These are phyloP conservation scores for Gandaritis pyraliata DNA, from an alignment of 2,888 invertebrate species.

Conservation along the genomic window DNA sequence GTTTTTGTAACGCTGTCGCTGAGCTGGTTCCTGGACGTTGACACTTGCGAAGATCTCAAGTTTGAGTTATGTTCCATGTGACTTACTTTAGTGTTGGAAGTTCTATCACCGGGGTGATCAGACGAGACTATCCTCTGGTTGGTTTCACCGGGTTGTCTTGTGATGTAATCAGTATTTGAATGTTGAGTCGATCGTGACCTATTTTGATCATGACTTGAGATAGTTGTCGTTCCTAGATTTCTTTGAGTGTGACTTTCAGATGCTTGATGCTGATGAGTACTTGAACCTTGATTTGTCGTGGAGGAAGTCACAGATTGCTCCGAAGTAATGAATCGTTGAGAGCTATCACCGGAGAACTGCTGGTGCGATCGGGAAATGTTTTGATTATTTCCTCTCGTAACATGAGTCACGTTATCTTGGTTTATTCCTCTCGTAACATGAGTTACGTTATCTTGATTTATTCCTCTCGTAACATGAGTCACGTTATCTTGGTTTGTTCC, in stretches of 20 bases:
- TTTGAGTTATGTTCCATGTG: slow-evolving; percentile 54
- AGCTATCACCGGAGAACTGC: slow-evolving; percentile 48
- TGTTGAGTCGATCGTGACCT: slow-evolving; percentile 55
- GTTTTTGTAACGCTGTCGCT: slow-evolving; percentile 79
- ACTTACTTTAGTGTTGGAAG: slow-evolving; percentile 48
- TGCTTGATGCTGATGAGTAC: slow-evolving; percentile 44
- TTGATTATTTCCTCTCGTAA: slow-evolving; percentile 52
- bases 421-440: slow-evolving; percentile 51
- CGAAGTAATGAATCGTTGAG: slow-evolving; percentile 47
- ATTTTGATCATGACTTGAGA: slow-evolving; percentile 50
- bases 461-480: slow-evolving; percentile 43
- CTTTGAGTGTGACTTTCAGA: slow-evolving; percentile 48
- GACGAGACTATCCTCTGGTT: slow-evolving; percentile 58
- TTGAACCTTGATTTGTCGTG: slow-evolving; percentile 45
- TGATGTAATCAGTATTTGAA: slow-evolving; percentile 41
- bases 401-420: slow-evolving; percentile 48
- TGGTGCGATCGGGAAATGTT: slow-evolving; percentile 54
- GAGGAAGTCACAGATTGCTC: slow-evolving; percentile 50
- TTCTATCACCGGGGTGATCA: slow-evolving; percentile 49
- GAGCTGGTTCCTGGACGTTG: slow-evolving; percentile 69
- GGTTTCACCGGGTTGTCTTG: slow-evolving; percentile 51
- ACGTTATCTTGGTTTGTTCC: slow-evolving; percentile 48
- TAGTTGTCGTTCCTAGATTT: slow-evolving; percentile 45
- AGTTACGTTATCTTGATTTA: slow-evolving; percentile 42
- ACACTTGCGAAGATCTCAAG: slow-evolving; percentile 63